phyloP scores from a whole-genome alignment of 2,113 vertebrate genomes.

The Peucedramus taeniatus region DNA sequence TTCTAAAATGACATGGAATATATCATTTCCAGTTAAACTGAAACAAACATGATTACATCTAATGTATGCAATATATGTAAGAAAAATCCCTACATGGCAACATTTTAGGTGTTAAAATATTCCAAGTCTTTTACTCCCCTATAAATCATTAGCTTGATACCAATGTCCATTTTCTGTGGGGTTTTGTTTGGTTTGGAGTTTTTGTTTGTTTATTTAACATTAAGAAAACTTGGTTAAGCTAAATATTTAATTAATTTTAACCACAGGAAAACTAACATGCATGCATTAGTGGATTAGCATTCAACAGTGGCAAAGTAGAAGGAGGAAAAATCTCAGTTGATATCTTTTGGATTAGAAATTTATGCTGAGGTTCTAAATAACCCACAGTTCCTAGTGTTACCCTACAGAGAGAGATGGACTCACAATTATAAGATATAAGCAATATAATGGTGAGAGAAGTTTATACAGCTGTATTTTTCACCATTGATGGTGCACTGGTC shows the following conservation, averaged over 20 bases:
- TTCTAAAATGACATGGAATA: not conserved
- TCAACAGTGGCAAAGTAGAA: not conserved
- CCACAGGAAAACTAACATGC: not conserved
- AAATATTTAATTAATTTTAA: not conserved
- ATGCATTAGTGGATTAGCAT: not conserved
- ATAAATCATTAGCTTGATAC: not conserved
- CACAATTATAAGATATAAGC: not conserved
- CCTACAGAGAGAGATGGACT: not conserved
- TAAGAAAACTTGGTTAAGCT: not conserved
- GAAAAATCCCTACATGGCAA: not conserved
- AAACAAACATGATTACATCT: not conserved
- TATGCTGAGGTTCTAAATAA: not conserved
- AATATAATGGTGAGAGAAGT: not conserved
- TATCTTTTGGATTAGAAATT: not conserved
- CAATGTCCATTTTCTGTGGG: not conserved
- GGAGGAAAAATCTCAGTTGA: rapidly evolving
- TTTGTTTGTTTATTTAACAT: not conserved
- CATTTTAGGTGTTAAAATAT: not conserved
- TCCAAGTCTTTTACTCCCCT: not conserved
- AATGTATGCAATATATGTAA: not conserved
- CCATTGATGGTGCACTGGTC: too few species aligned
- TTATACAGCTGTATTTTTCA: not conserved
- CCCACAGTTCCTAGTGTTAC: not conserved
- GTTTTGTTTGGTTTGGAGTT: not conserved
- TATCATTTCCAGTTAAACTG: not conserved